Conservation (phyloP, 1,140 invertebrate species). For the Drosophila albomicans region DNA sequence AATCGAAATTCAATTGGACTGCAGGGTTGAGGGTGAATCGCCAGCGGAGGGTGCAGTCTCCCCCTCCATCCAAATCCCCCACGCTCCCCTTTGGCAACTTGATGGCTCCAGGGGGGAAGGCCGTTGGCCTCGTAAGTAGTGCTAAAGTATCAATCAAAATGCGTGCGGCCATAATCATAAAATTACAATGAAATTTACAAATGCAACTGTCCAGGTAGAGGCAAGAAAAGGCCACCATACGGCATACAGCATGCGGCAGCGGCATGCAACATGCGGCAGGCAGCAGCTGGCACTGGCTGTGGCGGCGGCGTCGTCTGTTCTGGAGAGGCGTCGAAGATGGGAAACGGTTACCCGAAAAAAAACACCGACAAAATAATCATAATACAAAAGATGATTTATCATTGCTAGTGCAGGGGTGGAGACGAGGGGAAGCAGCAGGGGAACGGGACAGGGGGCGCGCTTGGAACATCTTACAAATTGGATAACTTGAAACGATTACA, state of each 20-base stretch:
- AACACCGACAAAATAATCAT: slow-evolving; percentile 45
- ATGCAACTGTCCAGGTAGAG: slow-evolving; percentile 39
- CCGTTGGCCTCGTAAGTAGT: slow-evolving; percentile 71
- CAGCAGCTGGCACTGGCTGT: slow-evolving; percentile 33
- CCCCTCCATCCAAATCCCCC: too few relatives aligned
- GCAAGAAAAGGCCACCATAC: slow-evolving; percentile 2
- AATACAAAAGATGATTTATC: slow-evolving; percentile 79
- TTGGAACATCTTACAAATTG: slow-evolving; percentile 59
- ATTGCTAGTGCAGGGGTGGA: slow-evolving; percentile 40
- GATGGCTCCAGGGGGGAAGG: slow-evolving; percentile 15
- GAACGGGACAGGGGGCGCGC: neutral
- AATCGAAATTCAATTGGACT: slow-evolving; percentile 37
- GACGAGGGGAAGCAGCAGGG: neutral
- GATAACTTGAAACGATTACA: slow-evolving; percentile 51
- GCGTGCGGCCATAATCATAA: slow-evolving; percentile 77
- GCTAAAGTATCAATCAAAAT: slow-evolving; percentile 83
- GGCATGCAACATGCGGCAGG: slow-evolving; percentile 13
- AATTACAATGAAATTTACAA: slow-evolving; percentile 76
- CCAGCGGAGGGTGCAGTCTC: neutral
- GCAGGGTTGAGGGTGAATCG: slow-evolving; percentile 10
- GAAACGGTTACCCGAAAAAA: slow-evolving; percentile 56
- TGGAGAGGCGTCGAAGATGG: slow-evolving; percentile 52
- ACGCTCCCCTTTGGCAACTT: neutral
- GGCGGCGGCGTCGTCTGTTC: slow-evolving; percentile 21
- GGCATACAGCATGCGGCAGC: neutral